phyloP scores from a whole-genome alignment of 2,888 invertebrate species.

The Gastrophysa polygoni region DNA sequence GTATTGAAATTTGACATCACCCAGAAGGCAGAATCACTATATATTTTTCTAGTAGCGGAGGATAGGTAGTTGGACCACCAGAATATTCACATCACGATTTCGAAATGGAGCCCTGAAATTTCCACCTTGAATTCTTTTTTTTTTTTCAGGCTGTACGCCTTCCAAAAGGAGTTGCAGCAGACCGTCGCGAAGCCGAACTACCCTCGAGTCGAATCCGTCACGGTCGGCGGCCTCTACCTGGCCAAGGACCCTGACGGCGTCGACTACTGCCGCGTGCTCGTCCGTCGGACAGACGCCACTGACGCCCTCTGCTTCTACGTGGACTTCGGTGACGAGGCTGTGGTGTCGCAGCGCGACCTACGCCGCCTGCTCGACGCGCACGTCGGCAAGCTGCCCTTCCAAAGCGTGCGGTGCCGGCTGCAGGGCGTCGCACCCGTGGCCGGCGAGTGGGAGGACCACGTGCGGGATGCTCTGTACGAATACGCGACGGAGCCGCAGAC shows the following conservation, averaged over 20 bases:
- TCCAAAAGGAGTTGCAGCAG: conserved; percentile 40
- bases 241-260: conserved; percentile 60
- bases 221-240: conserved; percentile 59
- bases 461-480: conserved; percentile 62
- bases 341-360: conserved; percentile 57
- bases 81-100: too few relatives aligned
- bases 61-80: too few relatives aligned
- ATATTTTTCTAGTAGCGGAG: too few relatives aligned
- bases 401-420: conserved; percentile 68
- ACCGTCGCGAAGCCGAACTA: conserved; percentile 37
- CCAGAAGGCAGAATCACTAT: too few relatives aligned
- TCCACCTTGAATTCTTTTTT: neutral
- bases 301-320: conserved; percentile 66
- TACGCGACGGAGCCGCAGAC: conserved; percentile 56
- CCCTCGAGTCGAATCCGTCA: conserved; percentile 47
- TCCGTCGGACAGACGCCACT: conserved; percentile 54
- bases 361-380: conserved; percentile 61
- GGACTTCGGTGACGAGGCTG: conserved; percentile 66
- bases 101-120: too few relatives aligned
- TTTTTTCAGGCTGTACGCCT: conserved; percentile 32
- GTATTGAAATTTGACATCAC: too few relatives aligned
- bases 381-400: conserved; percentile 64
- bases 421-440: conserved; percentile 61
- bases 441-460: conserved; percentile 62
- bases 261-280: conserved; percentile 59